Base-by-base conservation (phyloP, 2,797 vertebrate genomes). In the Pitangus sulphuratus region DNA sequence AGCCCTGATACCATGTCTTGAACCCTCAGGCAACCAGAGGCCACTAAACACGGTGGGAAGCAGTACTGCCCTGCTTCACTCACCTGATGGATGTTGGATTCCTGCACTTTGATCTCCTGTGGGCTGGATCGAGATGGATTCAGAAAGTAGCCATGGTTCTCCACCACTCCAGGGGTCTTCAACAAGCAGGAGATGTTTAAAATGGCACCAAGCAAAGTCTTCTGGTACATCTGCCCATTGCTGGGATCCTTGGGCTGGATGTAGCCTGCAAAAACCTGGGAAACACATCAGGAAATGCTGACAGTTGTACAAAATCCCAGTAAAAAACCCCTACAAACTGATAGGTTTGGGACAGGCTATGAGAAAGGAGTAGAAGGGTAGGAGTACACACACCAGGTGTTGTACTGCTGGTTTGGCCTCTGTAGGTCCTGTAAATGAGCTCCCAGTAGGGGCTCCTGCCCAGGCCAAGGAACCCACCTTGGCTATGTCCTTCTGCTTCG, bases 51-150 rank as follows among this genome's bases (percentile, higher is more conserved):
- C 40, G 0, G 0, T 0, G 18, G 31, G 44, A 58, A 71, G 35
- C 35, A 31, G 66, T 15, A 20, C 10, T 5, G 17, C 13, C 17
- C 2, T 0, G 0, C n/a, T 24, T n/a, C 33, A 76, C 93, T 86
- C 81, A 99, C 99, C 98, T 99, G 99, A 95, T 99, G 99, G 93
- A 99, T 99, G 97, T 99, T 99, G 94, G 99, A 98, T 93, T 99
- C 99, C 94, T 99, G 99, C 71, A 99, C 98, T 97, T 99, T 99
- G 91, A 99, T 99, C 97, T 99, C 99, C 87, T 99, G 99, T 8
- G 99, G 98, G 58, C 99, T 99, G 94, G 99, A 99, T 39, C 99
- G 99, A 51, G 99, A 99, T 6, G 99, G 99, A 93, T 98, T 99
- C 94, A 99, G 97, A 93, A 99, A 99, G 96, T 99, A 99, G 39